Evolutionary conservation across 2,888 invertebrate species (phyloP), one percentile per base, ranked within the genome.

Genomic region (Cenopis cana): DNA sequence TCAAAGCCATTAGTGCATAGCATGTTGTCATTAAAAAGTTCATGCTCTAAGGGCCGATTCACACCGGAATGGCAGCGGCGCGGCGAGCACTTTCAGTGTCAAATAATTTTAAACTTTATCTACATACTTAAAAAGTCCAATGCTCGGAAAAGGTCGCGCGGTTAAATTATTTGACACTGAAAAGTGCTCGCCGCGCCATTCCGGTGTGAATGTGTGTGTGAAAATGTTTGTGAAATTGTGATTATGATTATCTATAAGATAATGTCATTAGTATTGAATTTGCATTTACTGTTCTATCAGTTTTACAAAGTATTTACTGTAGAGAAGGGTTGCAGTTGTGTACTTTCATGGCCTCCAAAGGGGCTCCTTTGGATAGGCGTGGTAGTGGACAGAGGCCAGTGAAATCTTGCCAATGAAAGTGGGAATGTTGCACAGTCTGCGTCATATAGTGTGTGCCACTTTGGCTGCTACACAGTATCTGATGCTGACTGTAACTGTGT

Each of bases 211-310:
- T n/a, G n/a, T n/a, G n/a, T n/a, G n/a, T n/a, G n/a, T n/a, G n/a
- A n/a, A 10, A 46, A 24, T 60, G 11, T 60, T 41, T 59, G 41
- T 59, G 59, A 41, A 41, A 59, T 10, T 59, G 41, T 38, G 18
- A 24, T 20, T 41, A 59, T 41, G 20, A 59, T 59, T 60, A 36
- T 66, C 66, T 49, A 10, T 70, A 60, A 66, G 59, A 66, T 70
- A 59, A 59, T 65, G 46, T 55, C 50, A 46, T 54, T 61, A 61
- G 49, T 71, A 67, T 71, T 38, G 29, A 67, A 67, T 67, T 71
- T 71, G 71, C 71, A 71, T 71, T 71, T 71, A 71, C 18, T 67
- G 20, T 60, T 71, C 59, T 61, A 38, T 59, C 60, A 29, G n/a
- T 61, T 29, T 55, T 60, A 52, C 49, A 11, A 20, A 62, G 64